These are phyloP conservation scores for Ooceraea biroi DNA, from an alignment of 1,140 invertebrate genomes.

Conservation along the genomic window DNA sequence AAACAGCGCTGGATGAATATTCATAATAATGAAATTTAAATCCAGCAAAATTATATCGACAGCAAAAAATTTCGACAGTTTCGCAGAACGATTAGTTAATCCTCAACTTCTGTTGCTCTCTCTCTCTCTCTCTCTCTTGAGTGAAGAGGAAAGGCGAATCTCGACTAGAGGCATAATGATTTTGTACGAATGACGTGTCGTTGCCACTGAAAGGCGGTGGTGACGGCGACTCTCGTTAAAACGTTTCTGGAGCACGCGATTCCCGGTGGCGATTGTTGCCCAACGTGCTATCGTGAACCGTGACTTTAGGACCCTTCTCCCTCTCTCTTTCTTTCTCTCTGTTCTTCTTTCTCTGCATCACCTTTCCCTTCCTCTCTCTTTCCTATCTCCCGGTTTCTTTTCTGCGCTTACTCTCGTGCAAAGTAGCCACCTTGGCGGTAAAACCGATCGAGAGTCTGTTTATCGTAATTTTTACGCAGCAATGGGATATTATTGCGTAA, in stretches of 20 bases:
- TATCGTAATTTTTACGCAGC: not conserved
- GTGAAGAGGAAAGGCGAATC: slow-evolving; percentile 32
- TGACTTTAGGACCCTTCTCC: slow-evolving; percentile 59
- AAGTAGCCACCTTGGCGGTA: not conserved
- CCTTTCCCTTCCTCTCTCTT: slow-evolving; percentile 35
- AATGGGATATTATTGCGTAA: not conserved
- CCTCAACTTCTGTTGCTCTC: not conserved
- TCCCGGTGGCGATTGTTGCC: slow-evolving; percentile 73
- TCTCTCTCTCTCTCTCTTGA: too few relatives aligned
- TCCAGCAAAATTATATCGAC: not conserved
- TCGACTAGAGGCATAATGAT: slow-evolving; percentile 46
- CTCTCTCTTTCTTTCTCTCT: slow-evolving; percentile 39
- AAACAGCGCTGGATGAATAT: not conserved
- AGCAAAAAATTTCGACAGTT: not conserved
- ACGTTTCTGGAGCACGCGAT: slow-evolving; percentile 77
- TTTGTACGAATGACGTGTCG: slow-evolving; percentile 64
- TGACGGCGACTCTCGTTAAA: slow-evolving; percentile 66
- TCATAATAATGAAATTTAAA: not conserved
- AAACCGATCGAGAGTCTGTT: slow-evolving; percentile 8
- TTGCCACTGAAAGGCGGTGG: slow-evolving; percentile 62
- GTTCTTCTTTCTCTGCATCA: slow-evolving; percentile 30
- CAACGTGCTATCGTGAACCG: slow-evolving; percentile 70
- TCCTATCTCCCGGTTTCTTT: slow-evolving; percentile 10
- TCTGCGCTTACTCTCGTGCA: not conserved
- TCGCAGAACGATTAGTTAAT: not conserved